Percentiles rank a stretch among this genome's conserved stretches.
Evolutionary conservation across 2,113 vertebrate genomes (phyloP).

Genomic region (Ondatra zibethicus): DNA sequence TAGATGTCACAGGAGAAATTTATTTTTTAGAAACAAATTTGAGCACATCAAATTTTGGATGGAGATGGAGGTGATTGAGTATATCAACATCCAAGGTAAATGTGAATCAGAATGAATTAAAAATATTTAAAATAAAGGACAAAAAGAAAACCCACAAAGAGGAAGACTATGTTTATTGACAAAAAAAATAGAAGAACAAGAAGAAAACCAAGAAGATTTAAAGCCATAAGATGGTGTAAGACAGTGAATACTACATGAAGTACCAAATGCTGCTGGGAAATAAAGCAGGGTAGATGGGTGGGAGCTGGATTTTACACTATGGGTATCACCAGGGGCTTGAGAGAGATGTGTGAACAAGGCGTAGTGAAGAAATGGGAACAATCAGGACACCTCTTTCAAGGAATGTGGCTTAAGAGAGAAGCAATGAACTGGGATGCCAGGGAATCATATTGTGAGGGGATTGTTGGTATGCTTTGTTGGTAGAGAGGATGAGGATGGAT

Average conservation of each 20-base stretch:
- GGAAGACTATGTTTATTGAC: not conserved
- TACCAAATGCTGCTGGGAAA: not conserved
- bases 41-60: not conserved
- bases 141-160: not conserved
- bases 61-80: not conserved
- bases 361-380: not conserved
- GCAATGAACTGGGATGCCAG: not conserved
- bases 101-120: not conserved
- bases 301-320: fast-evolving
- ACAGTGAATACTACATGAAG: fast-evolving
- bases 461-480: not conserved
- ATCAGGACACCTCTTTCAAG: not conserved
- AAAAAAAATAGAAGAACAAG: not conserved
- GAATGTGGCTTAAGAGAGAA: not conserved
- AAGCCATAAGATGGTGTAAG: not conserved
- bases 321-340: not conserved
- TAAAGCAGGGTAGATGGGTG: not conserved
- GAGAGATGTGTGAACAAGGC: not conserved
- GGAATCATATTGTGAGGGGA: not conserved
- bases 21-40: conserved; percentile 1
- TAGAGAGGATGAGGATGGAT: not conserved
- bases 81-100: not conserved
- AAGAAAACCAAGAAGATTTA: not conserved
- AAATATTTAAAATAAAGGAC: not conserved
- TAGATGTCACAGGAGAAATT: not conserved